phyloP scores from a whole-genome alignment of 2,888 invertebrate species.

The Stenoptilia bipunctidactyla region DNA sequence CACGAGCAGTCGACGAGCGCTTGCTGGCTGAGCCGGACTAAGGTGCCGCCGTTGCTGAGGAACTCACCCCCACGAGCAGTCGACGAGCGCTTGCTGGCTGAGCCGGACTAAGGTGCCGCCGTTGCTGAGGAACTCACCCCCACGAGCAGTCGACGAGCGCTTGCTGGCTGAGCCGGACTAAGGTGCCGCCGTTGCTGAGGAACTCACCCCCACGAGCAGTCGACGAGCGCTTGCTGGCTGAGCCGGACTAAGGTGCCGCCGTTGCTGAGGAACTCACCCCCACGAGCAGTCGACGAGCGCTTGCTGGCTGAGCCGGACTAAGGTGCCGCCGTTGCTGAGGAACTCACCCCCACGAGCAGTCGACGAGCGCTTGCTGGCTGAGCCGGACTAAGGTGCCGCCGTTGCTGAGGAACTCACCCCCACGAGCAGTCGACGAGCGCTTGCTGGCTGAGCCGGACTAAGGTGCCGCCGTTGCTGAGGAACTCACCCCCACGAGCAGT shows the following conservation, averaged over 20 bases:
- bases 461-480: slow-evolving; percentile 82
- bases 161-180: slow-evolving; percentile 91
- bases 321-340: slow-evolving; percentile 82
- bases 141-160: slow-evolving; percentile 96
- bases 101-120: slow-evolving; percentile 89
- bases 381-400: slow-evolving; percentile 84
- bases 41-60: slow-evolving; percentile 82
- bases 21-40: slow-evolving; percentile 91
- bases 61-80: slow-evolving; percentile 94
- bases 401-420: slow-evolving; percentile 83
- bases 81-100: slow-evolving; percentile 90
- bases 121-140: slow-evolving; percentile 83
- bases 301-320: slow-evolving; percentile 91
- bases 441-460: slow-evolving; percentile 91
- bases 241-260: slow-evolving; percentile 84
- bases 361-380: slow-evolving; percentile 94
- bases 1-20: slow-evolving; percentile 96
- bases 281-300: slow-evolving; percentile 96
- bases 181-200: slow-evolving; percentile 82
- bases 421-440: slow-evolving; percentile 96
- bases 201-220: slow-evolving; percentile 93
- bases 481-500: slow-evolving; percentile 93
- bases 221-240: slow-evolving; percentile 94
- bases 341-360: slow-evolving; percentile 93
- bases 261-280: slow-evolving; percentile 83